Evolutionary conservation across 2,113 vertebrate species (phyloP), one percentile per base, ranked within the genome.

Genomic region (Serilophus lunatus): DNA sequence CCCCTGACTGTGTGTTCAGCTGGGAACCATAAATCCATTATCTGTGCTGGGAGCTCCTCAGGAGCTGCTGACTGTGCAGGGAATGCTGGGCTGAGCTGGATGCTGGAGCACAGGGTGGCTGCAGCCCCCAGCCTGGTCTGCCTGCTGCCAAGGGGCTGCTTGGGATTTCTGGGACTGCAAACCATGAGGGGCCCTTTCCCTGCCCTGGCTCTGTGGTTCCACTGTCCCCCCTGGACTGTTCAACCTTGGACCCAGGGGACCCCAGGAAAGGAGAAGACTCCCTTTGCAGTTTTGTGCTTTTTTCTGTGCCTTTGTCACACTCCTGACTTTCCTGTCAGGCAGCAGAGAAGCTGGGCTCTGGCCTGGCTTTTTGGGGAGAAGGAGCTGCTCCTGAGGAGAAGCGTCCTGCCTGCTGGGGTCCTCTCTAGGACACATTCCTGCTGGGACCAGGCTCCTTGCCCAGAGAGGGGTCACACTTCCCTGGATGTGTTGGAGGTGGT

Each of bases 1-100:
- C 29, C 25, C 40, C 15, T 17, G 7, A 2, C 7, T 2, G 11
- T 0, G 1, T 35, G 28, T 45, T 17, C 26, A 10, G 12, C 10
- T 14, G 54, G 31, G 29, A 9, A 8, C 54, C 81, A 83, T 95
- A 95, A 93, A 95, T n/a, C 9, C 68, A 10, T 96, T 83, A 87
- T 68, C 53, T 40, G 74, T 8, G 23, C 28, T 13, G 35, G 24
- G 45, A 7, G 1, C 25, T 38, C 36, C 4, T 2, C 0, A 5
- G 60, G 47, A 83, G 20, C 49, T 83, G 93, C 92, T 94, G 95
- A 81, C 38, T 31, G 4, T 47, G 92, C 87, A 72, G 13, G 56
- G 59, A 13, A 5, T 7, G 12, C 12, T 8, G 42, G 6, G 40
- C 56, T 16, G 7, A 26, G 76, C 29, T 1, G 13, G 42, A 22